A percentile compares a stretch with the other conserved stretches of the same genome.
Evolutionary conservation across 2,888 invertebrate species (phyloP).

Genomic region (Sminthurides aquaticus): DNA sequence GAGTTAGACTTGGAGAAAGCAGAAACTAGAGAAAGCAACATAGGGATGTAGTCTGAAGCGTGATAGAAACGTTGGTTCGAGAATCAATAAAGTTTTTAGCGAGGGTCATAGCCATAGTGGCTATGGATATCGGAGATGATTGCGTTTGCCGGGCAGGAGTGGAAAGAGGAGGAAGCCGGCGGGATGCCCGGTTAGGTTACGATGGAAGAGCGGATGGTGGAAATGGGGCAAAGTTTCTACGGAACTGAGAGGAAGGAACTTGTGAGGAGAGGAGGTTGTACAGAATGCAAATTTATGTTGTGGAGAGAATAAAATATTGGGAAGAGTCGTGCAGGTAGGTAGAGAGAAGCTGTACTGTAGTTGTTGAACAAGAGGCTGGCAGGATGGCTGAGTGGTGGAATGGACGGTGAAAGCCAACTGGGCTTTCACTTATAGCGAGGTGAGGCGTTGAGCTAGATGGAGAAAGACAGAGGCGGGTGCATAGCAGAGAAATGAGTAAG

Average conservation of each 20-base stretch:
- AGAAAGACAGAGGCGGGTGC: slow-evolving; percentile 10
- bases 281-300: not conserved
- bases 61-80: too few relatives aligned
- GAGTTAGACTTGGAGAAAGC: too few relatives aligned
- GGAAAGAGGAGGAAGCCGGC: not conserved
- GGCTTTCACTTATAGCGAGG: too few relatives aligned
- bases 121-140: not conserved
- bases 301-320: not conserved
- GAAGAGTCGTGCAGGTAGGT: not conserved
- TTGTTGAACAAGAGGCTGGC: too few relatives aligned
- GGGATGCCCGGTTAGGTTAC: too few relatives aligned
- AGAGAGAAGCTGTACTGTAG: too few relatives aligned
- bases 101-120: not conserved
- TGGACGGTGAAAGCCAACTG: too few relatives aligned
- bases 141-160: not conserved
- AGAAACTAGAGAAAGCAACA: too few relatives aligned
- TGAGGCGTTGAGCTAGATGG: slow-evolving; percentile 5
- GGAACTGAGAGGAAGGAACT: not conserved
- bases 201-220: not conserved
- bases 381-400: not conserved
- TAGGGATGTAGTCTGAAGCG: too few relatives aligned
- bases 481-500: not conserved
- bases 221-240: not conserved
- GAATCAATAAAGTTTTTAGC: too few relatives aligned
- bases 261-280: not conserved